phyloP scores from a whole-genome alignment of 1,140 invertebrate species.

The Cotesia vestalis region DNA sequence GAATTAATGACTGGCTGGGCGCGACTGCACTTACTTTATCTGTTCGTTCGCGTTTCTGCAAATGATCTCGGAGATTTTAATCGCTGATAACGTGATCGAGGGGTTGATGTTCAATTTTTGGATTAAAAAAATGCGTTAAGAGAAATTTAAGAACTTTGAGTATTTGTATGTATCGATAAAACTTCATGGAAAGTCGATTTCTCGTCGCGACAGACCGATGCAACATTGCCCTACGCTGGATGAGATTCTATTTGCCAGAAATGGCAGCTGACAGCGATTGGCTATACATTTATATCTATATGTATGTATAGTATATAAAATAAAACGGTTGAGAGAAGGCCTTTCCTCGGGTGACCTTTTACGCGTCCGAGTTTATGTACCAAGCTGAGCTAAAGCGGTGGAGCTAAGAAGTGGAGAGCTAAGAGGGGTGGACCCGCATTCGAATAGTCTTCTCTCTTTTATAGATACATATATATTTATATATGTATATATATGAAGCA shows the following conservation, averaged over 20 bases:
- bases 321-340: slow-evolving; percentile 32
- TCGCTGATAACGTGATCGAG: neutral
- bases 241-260: slow-evolving; percentile 39
- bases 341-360: slow-evolving; percentile 41
- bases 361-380: slow-evolving; percentile 40
- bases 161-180: neutral
- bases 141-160: neutral
- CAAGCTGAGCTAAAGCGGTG: slow-evolving; percentile 22
- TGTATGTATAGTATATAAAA: slow-evolving; percentile 2
- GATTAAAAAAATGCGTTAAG: too few species aligned
- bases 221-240: slow-evolving; percentile 28
- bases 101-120: neutral
- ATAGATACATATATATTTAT: neutral
- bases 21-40: neutral
- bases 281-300: neutral
- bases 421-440: slow-evolving; percentile 42
- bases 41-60: too few species aligned
- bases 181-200: slow-evolving; percentile 37
- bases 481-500: neutral
- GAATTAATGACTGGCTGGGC: slow-evolving; percentile 26
- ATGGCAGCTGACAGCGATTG: slow-evolving; percentile 35
- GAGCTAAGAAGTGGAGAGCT: slow-evolving; percentile 15
- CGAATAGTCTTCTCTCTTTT: slow-evolving; percentile 27
- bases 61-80: neutral
- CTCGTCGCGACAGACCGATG: slow-evolving; percentile 27